These are phyloP conservation scores for Periphyllus acericola DNA, from an alignment of 2,888 invertebrate genomes.

Conservation along the genomic window DNA sequence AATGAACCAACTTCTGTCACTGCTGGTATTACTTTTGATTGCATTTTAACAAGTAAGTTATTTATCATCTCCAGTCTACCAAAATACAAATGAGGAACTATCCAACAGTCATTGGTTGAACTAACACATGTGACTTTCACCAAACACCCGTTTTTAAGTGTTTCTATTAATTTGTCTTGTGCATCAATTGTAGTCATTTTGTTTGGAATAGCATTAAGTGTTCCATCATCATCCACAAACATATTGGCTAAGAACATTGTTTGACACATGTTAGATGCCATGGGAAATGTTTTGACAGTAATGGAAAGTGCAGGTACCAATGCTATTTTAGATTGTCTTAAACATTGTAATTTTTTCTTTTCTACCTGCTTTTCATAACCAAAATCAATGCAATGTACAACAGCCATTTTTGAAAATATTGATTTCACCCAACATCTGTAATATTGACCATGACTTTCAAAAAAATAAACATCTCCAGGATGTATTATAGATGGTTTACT, in stretches of 20 bases:
- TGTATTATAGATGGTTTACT: neutral
- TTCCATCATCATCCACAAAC: conserved; percentile 20
- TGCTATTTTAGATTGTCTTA: conserved; percentile 21
- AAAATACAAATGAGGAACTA: conserved; percentile 46
- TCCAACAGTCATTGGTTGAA: conserved; percentile 25
- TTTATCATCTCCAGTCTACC: conserved; percentile 2
- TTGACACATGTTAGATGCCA: conserved; percentile 27
- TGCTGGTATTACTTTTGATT: conserved; percentile 35
- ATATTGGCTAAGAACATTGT: conserved; percentile 40
- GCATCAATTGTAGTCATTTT: conserved; percentile 8
- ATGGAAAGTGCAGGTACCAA: conserved; percentile 31
- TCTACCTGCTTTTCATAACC: conserved; percentile 49
- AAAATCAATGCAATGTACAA: conserved; percentile 52
- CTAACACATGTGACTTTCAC: conserved; percentile 37
- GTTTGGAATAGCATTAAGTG: neutral
- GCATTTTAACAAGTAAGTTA: conserved; percentile 23
- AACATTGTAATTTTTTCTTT: conserved; percentile 40
- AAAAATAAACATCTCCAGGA: conserved; percentile 8
- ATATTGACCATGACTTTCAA: conserved; percentile 43
- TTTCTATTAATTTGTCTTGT: conserved; percentile 28
- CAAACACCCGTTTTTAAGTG: conserved; percentile 40
- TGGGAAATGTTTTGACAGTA: conserved; percentile 49
- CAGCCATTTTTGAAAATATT: neutral
- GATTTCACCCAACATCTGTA: conserved; percentile 46
- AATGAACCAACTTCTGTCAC: conserved; percentile 47